phyloP scores from a whole-genome alignment of 2,888 invertebrate genomes.

The Campopleginae sp. region DNA sequence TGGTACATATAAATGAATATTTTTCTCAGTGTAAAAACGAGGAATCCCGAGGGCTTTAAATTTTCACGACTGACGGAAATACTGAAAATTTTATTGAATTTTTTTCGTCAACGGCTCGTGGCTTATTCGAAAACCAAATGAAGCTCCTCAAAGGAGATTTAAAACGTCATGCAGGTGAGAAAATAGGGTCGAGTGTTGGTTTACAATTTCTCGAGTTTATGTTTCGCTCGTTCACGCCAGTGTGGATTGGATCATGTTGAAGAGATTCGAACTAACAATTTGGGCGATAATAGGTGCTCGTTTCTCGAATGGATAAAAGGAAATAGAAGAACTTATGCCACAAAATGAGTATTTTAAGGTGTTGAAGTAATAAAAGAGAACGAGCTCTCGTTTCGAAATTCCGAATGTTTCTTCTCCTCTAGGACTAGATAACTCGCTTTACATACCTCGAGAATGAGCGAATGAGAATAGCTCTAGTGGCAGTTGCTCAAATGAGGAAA shows the following conservation, averaged over 20 bases:
- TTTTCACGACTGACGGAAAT: too few relatives aligned
- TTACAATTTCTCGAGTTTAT: not conserved
- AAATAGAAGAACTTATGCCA: not conserved
- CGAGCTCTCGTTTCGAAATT: not conserved
- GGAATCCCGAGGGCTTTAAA: too few relatives aligned
- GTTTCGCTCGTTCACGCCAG: not conserved
- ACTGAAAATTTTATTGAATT: too few relatives aligned
- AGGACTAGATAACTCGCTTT: slow-evolving; percentile 5
- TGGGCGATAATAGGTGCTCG: not conserved
- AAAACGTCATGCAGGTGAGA: not conserved
- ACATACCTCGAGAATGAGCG: not conserved
- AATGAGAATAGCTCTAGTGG: not conserved
- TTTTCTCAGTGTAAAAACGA: too few relatives aligned
- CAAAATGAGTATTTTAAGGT: not conserved
- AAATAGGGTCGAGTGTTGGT: not conserved
- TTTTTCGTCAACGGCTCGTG: too few relatives aligned
- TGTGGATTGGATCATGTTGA: not conserved
- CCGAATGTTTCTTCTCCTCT: not conserved
- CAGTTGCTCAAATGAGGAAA: not conserved
- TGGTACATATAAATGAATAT: too few relatives aligned
- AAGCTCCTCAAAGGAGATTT: too few relatives aligned
- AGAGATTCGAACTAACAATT: not conserved
- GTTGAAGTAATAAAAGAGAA: not conserved
- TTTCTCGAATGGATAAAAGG: not conserved
- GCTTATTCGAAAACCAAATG: too few relatives aligned